Conservation (phyloP, 2,797 vertebrate genomes). For the Pelodytes ibericus region DNA sequence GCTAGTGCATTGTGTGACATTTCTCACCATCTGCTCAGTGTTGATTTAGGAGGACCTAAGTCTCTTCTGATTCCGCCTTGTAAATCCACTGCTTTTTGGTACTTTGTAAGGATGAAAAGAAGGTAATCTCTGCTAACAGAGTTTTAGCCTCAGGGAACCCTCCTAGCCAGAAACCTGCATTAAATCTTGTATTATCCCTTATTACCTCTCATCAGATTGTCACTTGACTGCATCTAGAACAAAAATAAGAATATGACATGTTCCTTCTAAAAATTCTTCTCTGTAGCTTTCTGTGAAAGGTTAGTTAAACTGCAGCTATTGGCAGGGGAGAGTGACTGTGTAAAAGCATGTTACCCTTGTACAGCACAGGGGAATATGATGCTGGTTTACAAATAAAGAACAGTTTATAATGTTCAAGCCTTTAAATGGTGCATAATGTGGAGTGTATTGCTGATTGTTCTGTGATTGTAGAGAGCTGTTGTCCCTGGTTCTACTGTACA, state of each 20-base stretch:
- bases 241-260: background rate
- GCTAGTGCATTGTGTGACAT: background rate
- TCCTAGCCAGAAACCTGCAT: constrained; percentile 89
- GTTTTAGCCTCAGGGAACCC: constrained; percentile 98
- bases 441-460: too few species aligned
- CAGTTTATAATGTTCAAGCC: too few species aligned
- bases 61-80: constrained; percentile 87
- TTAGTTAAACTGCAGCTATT: too few species aligned
- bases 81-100: constrained; percentile 93
- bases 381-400: too few species aligned
- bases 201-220: constrained; percentile 62
- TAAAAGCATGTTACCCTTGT: too few species aligned
- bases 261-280: too few species aligned
- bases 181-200: constrained; percentile 89
- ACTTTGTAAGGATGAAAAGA: constrained; percentile 94
- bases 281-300: too few species aligned
- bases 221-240: background rate
- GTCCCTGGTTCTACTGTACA: too few species aligned
- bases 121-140: constrained; percentile 92
- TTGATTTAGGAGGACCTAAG: constrained; percentile 59
- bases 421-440: too few species aligned
- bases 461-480: too few species aligned
- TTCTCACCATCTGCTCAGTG: constrained; percentile 47
- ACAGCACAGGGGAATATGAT: too few species aligned
- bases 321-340: too few species aligned